Percentiles rank a stretch among this genome's conserved stretches.
phyloP scores from a whole-genome alignment of 2,797 vertebrate genomes.

The Myotis findleyi region DNA sequence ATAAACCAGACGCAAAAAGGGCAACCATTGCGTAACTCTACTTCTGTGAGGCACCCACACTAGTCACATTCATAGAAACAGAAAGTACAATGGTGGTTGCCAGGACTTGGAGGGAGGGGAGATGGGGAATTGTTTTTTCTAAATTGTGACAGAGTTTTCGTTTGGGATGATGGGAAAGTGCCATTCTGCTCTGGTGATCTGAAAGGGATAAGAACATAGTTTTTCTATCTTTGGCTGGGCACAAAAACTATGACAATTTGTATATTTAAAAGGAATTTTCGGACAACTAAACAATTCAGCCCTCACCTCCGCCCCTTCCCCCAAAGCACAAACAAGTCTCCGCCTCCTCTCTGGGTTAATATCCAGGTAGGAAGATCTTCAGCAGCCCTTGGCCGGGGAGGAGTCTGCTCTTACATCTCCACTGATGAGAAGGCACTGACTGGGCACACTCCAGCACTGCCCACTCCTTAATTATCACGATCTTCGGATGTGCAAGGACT shows the following conservation, averaged over 20 bases:
- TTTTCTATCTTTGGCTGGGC: neutral
- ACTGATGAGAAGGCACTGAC: neutral
- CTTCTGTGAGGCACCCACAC: no score
- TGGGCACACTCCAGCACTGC: neutral
- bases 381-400: fast-evolving
- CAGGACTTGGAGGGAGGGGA: neutral
- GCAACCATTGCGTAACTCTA: neutral
- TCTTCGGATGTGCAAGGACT: neutral
- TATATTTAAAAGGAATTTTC: neutral
- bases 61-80: neutral
- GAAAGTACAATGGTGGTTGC: neutral
- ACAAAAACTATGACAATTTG: neutral
- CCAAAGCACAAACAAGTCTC: neutral
- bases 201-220: neutral
- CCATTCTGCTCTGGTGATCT: neutral
- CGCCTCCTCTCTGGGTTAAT: neutral
- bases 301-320: neutral
- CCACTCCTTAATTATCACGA: neutral
- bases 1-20: neutral
- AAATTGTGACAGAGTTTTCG: neutral
- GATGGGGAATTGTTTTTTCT: neutral
- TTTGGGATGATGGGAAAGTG: neutral
- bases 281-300: neutral
- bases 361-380: neutral
- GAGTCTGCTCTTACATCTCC: neutral